Evolutionary conservation across 2,113 vertebrate genomes (phyloP).

Genomic region (Psammodynastes pulverulentus): DNA sequence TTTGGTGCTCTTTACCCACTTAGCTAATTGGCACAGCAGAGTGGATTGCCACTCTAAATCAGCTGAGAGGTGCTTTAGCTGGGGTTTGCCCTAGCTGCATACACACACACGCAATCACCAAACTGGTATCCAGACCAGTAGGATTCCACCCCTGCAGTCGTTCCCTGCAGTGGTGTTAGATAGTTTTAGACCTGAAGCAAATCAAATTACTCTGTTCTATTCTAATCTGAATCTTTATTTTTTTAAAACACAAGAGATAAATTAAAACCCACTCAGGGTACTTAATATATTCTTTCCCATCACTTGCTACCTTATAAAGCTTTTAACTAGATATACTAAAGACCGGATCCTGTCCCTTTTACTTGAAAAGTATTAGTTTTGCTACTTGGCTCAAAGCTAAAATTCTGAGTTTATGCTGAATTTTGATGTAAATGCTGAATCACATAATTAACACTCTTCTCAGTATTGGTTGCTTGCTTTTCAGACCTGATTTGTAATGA

Average conservation of each 20-base stretch:
- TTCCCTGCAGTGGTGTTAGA: background rate
- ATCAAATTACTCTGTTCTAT: background rate
- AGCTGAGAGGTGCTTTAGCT: too few species aligned
- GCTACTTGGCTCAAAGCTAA: background rate
- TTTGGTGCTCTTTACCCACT: too few species aligned
- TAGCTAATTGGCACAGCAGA: too few species aligned
- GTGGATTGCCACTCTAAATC: too few species aligned
- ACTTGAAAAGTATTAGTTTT: background rate
- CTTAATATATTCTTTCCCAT: background rate
- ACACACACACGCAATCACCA: too few species aligned
- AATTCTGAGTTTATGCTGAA: background rate
- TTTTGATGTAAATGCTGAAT: background rate
- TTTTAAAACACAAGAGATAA: background rate
- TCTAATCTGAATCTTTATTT: background rate
- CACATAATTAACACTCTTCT: background rate
- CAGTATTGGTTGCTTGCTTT: background rate
- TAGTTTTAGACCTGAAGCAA: background rate
- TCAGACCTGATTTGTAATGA: background rate
- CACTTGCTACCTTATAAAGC: background rate
- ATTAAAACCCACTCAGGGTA: background rate
- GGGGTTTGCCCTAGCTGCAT: too few species aligned
- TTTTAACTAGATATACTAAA: background rate
- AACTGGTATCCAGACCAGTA: too few species aligned
- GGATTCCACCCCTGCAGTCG: too few species aligned
- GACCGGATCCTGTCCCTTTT: background rate